Evolutionary conservation across 2,113 vertebrate species (phyloP).

Genomic region (Odontesthes bonariensis): DNA sequence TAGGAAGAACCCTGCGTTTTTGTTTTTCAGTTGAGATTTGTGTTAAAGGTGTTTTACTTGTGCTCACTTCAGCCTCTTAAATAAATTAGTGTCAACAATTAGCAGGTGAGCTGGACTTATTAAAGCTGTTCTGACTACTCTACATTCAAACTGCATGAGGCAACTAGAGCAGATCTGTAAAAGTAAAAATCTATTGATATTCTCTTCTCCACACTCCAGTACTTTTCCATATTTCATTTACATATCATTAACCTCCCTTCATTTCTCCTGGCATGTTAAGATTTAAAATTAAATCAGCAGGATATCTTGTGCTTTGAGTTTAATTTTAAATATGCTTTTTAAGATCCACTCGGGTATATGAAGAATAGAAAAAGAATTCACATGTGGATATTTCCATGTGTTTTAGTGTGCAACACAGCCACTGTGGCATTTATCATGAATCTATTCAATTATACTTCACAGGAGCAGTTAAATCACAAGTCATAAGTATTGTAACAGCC

Average conservation of each 20-base stretch:
- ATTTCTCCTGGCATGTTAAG: slow-evolving; percentile 67
- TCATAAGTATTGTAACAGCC: slow-evolving; percentile 8
- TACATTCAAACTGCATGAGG: slow-evolving; percentile 47
- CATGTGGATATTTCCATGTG: slow-evolving; percentile 14
- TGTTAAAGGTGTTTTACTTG: slow-evolving; percentile 56
- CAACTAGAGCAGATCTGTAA: slow-evolving; percentile 51
- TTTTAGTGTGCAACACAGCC: slow-evolving; percentile 15
- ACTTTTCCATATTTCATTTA: slow-evolving; percentile 79
- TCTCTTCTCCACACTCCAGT: slow-evolving; percentile 62
- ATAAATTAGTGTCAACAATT: slow-evolving; percentile 63
- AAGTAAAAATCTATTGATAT: slow-evolving; percentile 63
- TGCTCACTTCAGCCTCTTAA: slow-evolving; percentile 57
- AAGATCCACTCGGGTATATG: slow-evolving; percentile 24
- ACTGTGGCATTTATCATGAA: slow-evolving; percentile 34
- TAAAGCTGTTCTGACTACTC: slow-evolving; percentile 32
- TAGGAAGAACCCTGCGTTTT: slow-evolving; percentile 36
- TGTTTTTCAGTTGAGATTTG: slow-evolving; percentile 37
- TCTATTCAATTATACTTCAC: slow-evolving; percentile 52
- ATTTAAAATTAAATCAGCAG: slow-evolving; percentile 64
- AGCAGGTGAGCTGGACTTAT: slow-evolving; percentile 56
- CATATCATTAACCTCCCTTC: slow-evolving; percentile 78
- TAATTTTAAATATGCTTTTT: slow-evolving; percentile 51
- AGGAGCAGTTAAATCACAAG: slow-evolving; percentile 37
- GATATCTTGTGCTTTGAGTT: slow-evolving; percentile 57
- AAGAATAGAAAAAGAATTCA: slow-evolving; percentile 24